These are phyloP conservation scores for Chymomyza amoena DNA, from an alignment of 2,888 invertebrate genomes.

Conservation along the genomic window DNA sequence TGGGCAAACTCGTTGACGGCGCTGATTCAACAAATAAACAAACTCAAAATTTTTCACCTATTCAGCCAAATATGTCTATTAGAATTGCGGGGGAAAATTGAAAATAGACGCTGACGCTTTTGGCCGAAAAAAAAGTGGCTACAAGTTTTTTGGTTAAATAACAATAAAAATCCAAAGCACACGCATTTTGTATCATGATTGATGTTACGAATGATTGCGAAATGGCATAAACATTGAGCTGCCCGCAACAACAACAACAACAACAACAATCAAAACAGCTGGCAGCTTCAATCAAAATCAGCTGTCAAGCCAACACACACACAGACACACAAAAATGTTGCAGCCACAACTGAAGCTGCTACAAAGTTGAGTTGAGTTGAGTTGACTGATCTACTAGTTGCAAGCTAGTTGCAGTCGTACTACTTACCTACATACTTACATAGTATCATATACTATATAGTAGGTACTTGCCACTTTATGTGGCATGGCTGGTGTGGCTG, in stretches of 20 bases:
- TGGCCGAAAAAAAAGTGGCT: conserved; percentile 23
- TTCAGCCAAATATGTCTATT: conserved; percentile 58
- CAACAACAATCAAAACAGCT: background rate
- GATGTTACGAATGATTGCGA: conserved; percentile 25
- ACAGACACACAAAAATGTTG: background rate
- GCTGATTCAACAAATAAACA: conserved; percentile 72
- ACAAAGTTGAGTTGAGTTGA: conserved; percentile 25
- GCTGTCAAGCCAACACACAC: conserved; percentile 47
- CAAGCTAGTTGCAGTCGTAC: background rate
- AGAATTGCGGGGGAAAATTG: conserved; percentile 33
- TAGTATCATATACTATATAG: background rate
- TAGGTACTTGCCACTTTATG: background rate
- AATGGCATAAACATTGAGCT: conserved; percentile 29
- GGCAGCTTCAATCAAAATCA: conserved; percentile 63
- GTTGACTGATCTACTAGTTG: background rate
- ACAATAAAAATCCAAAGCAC: conserved; percentile 59
- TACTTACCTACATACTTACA: background rate
- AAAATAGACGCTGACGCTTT: conserved; percentile 62
- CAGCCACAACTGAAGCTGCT: conserved; percentile 45
- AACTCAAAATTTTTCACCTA: conserved; percentile 32
- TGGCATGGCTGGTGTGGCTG: background rate
- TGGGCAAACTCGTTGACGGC: conserved; percentile 55
- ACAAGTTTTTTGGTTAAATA: conserved; percentile 53
- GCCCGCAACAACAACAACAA: background rate
- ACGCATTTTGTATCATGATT: conserved; percentile 27